phyloP scores from a whole-genome alignment of 2,797 vertebrate genomes.

The Epinephelus coioides region DNA sequence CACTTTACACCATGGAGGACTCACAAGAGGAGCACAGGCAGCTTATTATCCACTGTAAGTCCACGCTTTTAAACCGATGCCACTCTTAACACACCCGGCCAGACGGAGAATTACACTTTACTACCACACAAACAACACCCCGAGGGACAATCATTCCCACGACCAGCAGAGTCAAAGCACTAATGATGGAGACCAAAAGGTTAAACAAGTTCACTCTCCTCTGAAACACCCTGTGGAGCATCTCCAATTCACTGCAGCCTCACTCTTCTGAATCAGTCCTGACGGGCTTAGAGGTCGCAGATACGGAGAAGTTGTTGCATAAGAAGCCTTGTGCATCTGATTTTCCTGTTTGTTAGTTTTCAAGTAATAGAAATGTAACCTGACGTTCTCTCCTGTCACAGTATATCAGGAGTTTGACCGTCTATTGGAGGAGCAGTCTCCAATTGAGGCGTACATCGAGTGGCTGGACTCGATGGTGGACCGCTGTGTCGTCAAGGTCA shows the following conservation, averaged over 20 bases:
- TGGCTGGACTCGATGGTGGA: slow-evolving; percentile 99
- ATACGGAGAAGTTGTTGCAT: slow-evolving; percentile 49
- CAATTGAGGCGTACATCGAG: slow-evolving; percentile 97
- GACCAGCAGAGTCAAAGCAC: slow-evolving; percentile 77
- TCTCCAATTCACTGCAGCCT: slow-evolving; percentile 70
- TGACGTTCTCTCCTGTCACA: slow-evolving; percentile 72
- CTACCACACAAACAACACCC: slow-evolving; percentile 43
- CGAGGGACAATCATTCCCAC: slow-evolving; percentile 82
- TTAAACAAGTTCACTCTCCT: slow-evolving; percentile 83
- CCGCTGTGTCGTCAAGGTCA: slow-evolving; percentile 97
- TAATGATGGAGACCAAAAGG: slow-evolving; percentile 83
- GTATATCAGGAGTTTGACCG: slow-evolving; percentile 99
- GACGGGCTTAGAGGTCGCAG: slow-evolving; percentile 78
- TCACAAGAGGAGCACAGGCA: slow-evolving; percentile 96
- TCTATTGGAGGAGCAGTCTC: slow-evolving; percentile 96
- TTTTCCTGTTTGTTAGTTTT: not conserved
- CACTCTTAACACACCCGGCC: slow-evolving; percentile 21
- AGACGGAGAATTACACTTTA: slow-evolving; percentile 35
- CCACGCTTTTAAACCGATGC: slow-evolving; percentile 11
- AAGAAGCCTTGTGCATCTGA: slow-evolving; percentile 27
- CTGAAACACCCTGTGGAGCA: slow-evolving; percentile 77
- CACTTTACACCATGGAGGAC: slow-evolving; percentile 99
- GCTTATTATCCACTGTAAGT: slow-evolving; percentile 97
- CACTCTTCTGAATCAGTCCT: slow-evolving; percentile 42
- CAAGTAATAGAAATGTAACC: not conserved